Conservation (phyloP, 2,888 invertebrate species). For the Stomorhina lunata region DNA sequence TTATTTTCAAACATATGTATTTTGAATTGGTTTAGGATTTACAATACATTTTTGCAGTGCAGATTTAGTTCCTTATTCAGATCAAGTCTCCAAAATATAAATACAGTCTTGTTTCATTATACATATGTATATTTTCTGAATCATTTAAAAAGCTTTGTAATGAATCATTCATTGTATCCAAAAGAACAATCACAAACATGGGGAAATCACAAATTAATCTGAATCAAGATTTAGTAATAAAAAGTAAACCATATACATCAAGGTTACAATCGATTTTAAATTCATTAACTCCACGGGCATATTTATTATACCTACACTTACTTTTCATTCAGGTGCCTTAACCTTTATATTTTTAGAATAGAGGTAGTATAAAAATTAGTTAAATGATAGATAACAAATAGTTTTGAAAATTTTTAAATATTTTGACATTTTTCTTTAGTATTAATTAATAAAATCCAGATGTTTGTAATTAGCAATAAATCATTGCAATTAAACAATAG, state of each 20-base stretch:
- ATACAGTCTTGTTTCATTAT: not conserved
- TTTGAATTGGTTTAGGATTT: not conserved
- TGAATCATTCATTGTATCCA: conserved; percentile 22
- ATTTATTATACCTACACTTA: conserved; percentile 18
- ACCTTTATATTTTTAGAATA: not conserved
- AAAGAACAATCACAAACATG: not conserved
- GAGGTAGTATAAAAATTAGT: not conserved
- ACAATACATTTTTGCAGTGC: not conserved
- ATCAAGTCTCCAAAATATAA: not conserved
- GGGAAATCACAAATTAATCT: not conserved
- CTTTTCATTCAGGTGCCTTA: conserved; percentile 31
- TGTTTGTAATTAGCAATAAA: not conserved
- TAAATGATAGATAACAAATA: too few species aligned
- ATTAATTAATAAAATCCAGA: too few species aligned
- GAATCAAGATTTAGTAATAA: not conserved
- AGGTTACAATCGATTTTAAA: conserved; percentile 32
- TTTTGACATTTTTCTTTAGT: too few species aligned
- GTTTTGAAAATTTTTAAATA: too few species aligned
- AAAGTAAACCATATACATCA: conserved; percentile 23
- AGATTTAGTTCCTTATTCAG: conserved; percentile 1
- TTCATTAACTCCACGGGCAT: not conserved
- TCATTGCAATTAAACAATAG: not conserved
- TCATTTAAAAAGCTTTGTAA: not conserved
- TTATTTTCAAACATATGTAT: too few species aligned
- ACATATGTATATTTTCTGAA: not conserved